Percentiles rank a stretch among this genome's conserved stretches.
phyloP scores from a whole-genome alignment of 2,888 invertebrate genomes.

The Hypena proboscidalis region DNA sequence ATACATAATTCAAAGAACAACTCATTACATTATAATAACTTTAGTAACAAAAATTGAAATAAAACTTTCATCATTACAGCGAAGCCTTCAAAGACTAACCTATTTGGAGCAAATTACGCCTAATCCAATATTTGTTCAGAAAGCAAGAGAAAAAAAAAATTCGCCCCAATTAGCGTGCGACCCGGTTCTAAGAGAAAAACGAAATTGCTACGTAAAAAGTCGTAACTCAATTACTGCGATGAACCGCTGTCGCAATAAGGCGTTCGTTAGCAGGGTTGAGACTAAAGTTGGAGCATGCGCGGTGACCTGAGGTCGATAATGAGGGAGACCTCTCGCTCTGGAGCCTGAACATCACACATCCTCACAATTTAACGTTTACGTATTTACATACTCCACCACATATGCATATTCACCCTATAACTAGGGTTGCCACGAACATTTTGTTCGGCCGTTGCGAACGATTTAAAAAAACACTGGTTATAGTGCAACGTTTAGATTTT shows the following conservation, averaged over 20 bases:
- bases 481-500: too few species aligned
- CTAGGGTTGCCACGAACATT: conserved; percentile 36
- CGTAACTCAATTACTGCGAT: conserved; percentile 84
- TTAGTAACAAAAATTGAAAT: conserved; percentile 47
- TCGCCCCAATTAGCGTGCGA: conserved; percentile 79
- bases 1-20: conserved; percentile 30
- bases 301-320: conserved; percentile 86
- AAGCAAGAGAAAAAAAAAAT: conserved; percentile 70
- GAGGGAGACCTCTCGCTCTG: conserved; percentile 81
- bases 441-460: too few species aligned
- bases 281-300: conserved; percentile 82
- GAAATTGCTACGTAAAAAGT: conserved; percentile 85
- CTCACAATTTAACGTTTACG: conserved; percentile 81
- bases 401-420: conserved; percentile 80
- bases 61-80: conserved; percentile 58
- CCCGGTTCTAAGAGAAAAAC: conserved; percentile 81
- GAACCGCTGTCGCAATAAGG: conserved; percentile 84
- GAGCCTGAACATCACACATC: conserved; percentile 82
- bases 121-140: conserved; percentile 80
- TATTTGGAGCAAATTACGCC: conserved; percentile 74
- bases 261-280: conserved; percentile 78
- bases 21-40: conserved; percentile 44
- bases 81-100: conserved; percentile 69
- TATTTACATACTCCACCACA: conserved; percentile 83
- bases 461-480: too few species aligned